A percentile compares a stretch with the other conserved stretches of the same genome.
These are phyloP conservation scores for Aplodontia rufa DNA, from an alignment of 2,113 vertebrate genomes.

Conservation along the genomic window DNA sequence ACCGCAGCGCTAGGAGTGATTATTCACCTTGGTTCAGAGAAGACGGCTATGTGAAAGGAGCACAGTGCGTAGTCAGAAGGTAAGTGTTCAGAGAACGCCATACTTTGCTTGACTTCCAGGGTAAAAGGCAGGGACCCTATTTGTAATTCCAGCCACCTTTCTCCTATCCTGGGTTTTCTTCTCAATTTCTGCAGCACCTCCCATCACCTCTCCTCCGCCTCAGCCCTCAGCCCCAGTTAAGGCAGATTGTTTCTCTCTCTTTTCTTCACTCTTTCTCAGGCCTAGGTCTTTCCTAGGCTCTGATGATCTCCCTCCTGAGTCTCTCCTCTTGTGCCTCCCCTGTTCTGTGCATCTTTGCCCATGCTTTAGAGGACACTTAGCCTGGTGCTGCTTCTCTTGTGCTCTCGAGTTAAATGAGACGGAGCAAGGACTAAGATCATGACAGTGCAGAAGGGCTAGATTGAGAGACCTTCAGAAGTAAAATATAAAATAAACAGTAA, in stretches of 20 bases:
- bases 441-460: background rate
- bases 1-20: background rate
- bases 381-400: background rate
- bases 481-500: background rate
- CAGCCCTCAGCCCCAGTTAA: accelerated
- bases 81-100: background rate
- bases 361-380: background rate
- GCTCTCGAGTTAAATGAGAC: background rate
- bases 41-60: background rate
- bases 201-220: background rate
- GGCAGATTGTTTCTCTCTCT: background rate
- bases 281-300: background rate
- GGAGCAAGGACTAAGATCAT: background rate
- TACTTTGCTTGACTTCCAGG: background rate
- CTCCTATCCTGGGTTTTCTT: background rate
- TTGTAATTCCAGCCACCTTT: background rate
- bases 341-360: background rate
- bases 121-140: background rate
- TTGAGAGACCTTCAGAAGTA: background rate
- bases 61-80: background rate
- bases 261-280: background rate
- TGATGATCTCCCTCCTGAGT: background rate
- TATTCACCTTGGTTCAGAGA: background rate
- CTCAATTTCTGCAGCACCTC: background rate
- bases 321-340: background rate